phyloP scores from a whole-genome alignment of 2,113 vertebrate genomes.

The Ibidorhyncha struthersii region DNA sequence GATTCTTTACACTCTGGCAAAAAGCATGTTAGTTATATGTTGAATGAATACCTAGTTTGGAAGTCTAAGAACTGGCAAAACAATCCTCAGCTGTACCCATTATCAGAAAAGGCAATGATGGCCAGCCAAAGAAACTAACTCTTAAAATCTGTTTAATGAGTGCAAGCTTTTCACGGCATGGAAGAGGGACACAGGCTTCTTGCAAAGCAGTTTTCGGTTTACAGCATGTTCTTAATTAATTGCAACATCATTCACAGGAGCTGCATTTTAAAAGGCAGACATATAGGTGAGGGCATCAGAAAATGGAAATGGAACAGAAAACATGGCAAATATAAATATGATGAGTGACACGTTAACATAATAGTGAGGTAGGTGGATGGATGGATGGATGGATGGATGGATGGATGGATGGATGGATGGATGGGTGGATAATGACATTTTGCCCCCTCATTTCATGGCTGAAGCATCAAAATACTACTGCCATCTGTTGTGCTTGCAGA shows the following conservation, averaged over 20 bases:
- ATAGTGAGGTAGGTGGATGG: background rate
- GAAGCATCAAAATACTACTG: conserved; percentile 18
- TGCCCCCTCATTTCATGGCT: conserved; percentile 32
- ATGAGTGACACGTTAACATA: background rate
- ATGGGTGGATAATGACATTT: conserved; percentile 3
- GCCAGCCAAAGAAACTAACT: background rate
- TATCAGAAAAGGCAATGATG: conserved; percentile 7
- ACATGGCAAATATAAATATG: background rate
- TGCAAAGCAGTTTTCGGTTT: conserved; percentile 55
- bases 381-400: background rate
- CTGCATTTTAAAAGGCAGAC: background rate
- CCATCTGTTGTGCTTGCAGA: conserved; percentile 48
- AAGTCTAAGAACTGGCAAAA: background rate
- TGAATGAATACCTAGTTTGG: background rate
- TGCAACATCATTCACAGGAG: conserved; percentile 29
- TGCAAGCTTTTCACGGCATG: background rate
- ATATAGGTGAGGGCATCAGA: background rate
- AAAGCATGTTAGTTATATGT: background rate
- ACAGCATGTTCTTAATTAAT: conserved; percentile 47
- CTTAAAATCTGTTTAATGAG: conserved; percentile 47
- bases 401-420: background rate
- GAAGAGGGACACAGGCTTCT: background rate
- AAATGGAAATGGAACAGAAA: conserved; percentile 22
- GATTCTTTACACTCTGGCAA: background rate
- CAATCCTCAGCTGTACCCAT: background rate